A percentile compares a stretch with the other conserved stretches of the same genome.
These are phyloP conservation scores for Chrysopa pallens DNA, from an alignment of 1,140 invertebrate genomes.

Conservation along the genomic window DNA sequence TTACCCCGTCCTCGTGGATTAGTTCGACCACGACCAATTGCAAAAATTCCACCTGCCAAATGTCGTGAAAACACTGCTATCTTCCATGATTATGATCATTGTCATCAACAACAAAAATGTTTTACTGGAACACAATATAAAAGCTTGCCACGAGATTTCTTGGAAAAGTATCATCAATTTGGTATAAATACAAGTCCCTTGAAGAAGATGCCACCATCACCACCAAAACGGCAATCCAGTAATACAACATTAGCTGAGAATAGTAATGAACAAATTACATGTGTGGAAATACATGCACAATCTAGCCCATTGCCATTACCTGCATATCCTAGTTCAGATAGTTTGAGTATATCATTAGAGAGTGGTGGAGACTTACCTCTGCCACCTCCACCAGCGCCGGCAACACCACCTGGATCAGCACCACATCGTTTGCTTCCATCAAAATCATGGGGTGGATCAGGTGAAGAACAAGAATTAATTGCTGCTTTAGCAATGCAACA, in stretches of 20 bases:
- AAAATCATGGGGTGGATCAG: conserved; percentile 32
- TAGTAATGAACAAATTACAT: conserved; percentile 33
- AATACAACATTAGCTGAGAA: conserved; percentile 27
- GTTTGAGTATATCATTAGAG: conserved; percentile 33
- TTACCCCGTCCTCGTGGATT: conserved; percentile 65
- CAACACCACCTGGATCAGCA: conserved; percentile 23
- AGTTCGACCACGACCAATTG: conserved; percentile 65
- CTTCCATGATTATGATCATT: conserved; percentile 22
- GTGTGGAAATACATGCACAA: conserved; percentile 41
- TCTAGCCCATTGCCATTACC: conserved; percentile 33
- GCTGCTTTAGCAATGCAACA: conserved; percentile 46
- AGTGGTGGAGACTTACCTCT: conserved; percentile 33
- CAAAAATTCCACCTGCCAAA: conserved; percentile 57
- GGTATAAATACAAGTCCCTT: conserved; percentile 29
- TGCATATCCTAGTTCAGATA: conserved; percentile 38
- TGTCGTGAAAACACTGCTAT: conserved; percentile 17
- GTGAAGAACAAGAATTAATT: conserved; percentile 36
- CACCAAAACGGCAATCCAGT: conserved; percentile 52
- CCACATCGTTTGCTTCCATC: conserved; percentile 25
- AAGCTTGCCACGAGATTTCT: conserved; percentile 30
- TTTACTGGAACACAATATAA: conserved; percentile 16
- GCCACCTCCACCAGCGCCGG: conserved; percentile 32
- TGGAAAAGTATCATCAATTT: conserved; percentile 12
- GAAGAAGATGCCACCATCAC: conserved; percentile 66
- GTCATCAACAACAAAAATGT: conserved; percentile 19